Evolutionary conservation across 1,140 invertebrate genomes (phyloP).

Genomic region (Chrysomallon squamiferum): DNA sequence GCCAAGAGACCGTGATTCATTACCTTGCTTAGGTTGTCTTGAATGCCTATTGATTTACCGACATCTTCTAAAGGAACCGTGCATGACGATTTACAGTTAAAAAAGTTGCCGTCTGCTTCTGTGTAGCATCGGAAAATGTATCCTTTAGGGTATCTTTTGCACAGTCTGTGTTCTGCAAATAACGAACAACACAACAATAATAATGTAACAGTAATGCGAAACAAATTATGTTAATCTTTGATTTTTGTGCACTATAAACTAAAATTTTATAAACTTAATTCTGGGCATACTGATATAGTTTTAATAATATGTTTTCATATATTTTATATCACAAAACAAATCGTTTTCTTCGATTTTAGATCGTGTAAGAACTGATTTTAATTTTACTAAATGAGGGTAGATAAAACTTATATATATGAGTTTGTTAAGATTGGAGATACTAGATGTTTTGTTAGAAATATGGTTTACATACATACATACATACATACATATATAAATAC

Average conservation of each 20-base stretch:
- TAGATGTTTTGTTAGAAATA: too few relatives aligned
- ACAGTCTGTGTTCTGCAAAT: background rate
- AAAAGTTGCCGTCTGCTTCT: background rate
- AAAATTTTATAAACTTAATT: background rate
- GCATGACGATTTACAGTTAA: background rate
- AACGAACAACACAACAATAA: background rate
- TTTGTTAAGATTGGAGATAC: too few relatives aligned
- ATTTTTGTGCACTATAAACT: background rate
- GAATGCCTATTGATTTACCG: background rate
- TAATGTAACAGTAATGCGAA: background rate
- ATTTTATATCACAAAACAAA: background rate
- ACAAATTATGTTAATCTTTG: background rate
- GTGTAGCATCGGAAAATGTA: background rate
- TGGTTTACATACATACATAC: too few relatives aligned
- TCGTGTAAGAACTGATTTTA: background rate
- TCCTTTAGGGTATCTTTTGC: slow-evolving; percentile 2
- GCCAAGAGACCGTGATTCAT: background rate
- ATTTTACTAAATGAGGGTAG: too few relatives aligned
- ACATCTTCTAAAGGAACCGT: background rate
- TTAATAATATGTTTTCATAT: background rate
- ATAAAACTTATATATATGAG: too few relatives aligned
- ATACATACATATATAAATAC: too few relatives aligned
- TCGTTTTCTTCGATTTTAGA: background rate
- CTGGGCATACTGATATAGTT: background rate
- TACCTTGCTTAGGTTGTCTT: background rate